These are phyloP conservation scores for Eledona agricola DNA, from an alignment of 2,888 invertebrate species.

Conservation along the genomic window DNA sequence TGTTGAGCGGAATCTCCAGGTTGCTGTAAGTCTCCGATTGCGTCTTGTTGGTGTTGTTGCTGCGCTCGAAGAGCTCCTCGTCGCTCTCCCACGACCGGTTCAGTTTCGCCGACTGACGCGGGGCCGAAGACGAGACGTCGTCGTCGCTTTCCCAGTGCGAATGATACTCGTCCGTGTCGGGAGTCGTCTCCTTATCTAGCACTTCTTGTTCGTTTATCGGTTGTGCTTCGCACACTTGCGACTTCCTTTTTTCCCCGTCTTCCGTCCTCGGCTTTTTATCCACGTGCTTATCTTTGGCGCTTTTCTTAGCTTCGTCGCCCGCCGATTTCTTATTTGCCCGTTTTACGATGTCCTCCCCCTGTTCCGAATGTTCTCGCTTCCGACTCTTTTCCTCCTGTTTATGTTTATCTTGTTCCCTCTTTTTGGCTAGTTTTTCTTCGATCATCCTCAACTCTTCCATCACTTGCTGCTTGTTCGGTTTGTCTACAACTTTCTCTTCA, in stretches of 20 bases:
- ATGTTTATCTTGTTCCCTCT: constrained; percentile 25
- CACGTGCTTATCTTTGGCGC: constrained; percentile 10
- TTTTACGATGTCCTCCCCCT: constrained; percentile 9
- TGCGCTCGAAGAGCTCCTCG: constrained; percentile 47
- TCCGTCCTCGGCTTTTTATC: neutral
- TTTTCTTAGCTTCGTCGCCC: constrained; percentile 4
- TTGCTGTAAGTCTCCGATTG: constrained; percentile 11
- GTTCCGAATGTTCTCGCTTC: constrained; percentile 21
- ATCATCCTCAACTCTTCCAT: constrained; percentile 28
- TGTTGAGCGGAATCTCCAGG: constrained; percentile 51
- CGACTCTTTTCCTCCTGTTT: constrained; percentile 22
- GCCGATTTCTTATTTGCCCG: too few relatives aligned
- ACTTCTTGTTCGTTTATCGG: constrained; percentile 2
- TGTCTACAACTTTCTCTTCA: constrained; percentile 17
- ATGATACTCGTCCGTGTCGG: constrained; percentile 48
- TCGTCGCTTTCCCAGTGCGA: constrained; percentile 48
- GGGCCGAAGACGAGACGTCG: constrained; percentile 34
- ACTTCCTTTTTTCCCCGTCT: neutral
- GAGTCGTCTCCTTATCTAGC: constrained; percentile 10
- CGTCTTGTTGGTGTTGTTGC: constrained; percentile 9
- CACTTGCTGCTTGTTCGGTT: constrained; percentile 12
- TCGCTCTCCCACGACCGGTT: constrained; percentile 54
- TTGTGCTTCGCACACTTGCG: constrained; percentile 1
- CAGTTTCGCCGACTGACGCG: constrained; percentile 33
- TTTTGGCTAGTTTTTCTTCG: constrained; percentile 33